Percentiles rank a stretch among this genome's conserved stretches.
Conservation (phyloP, 2,888 invertebrate genomes). For the Mantis religiosa region DNA sequence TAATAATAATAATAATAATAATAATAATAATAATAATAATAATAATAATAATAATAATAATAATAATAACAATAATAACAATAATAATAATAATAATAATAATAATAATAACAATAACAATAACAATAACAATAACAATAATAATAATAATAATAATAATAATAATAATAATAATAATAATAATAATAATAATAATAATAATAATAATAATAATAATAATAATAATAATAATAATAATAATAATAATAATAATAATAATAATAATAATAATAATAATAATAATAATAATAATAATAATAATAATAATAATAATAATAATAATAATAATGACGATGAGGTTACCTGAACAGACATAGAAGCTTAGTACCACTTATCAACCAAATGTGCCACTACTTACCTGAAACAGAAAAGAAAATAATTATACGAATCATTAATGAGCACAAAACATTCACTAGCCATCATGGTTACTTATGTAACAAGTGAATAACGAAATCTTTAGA, state of each 20-base stretch:
- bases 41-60: background rate
- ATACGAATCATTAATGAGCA: too few relatives aligned
- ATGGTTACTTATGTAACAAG: too few relatives aligned
- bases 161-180: background rate
- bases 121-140: background rate
- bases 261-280: background rate
- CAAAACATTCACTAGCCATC: too few relatives aligned
- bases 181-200: background rate
- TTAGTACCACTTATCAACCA: too few relatives aligned
- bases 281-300: background rate
- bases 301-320: background rate
- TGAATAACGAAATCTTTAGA: too few relatives aligned
- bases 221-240: background rate
- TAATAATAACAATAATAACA: background rate
- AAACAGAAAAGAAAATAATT: too few relatives aligned
- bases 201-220: background rate
- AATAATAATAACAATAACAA: background rate
- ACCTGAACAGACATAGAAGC: too few relatives aligned
- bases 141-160: background rate
- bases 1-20: background rate
- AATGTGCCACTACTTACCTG: too few relatives aligned
- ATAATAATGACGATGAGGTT: background rate
- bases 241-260: background rate
- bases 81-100: background rate
- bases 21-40: background rate